Evolutionary conservation across 2,113 vertebrate genomes (phyloP).

Genomic region (Mesembrinibis cayennensis): DNA sequence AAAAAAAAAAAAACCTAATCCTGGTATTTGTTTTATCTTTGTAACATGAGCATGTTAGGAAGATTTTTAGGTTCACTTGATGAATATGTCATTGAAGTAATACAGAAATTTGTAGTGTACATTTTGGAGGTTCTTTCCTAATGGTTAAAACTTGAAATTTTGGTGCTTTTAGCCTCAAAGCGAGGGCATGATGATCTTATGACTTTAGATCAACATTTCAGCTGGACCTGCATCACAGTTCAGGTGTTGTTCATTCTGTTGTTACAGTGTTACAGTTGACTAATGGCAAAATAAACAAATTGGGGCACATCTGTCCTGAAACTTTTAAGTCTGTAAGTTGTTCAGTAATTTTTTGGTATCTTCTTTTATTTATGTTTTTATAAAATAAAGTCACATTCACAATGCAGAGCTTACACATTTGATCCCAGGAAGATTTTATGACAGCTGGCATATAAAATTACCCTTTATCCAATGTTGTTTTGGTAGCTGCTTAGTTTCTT

Average conservation of each 20-base stretch:
- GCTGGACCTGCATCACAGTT: background rate
- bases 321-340: background rate
- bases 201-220: background rate
- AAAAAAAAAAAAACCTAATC: background rate
- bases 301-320: background rate
- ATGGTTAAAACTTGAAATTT: background rate
- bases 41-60: background rate
- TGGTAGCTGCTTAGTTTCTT: background rate
- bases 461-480: background rate
- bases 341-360: background rate
- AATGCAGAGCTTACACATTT: background rate
- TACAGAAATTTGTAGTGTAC: background rate
- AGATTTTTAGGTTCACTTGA: background rate
- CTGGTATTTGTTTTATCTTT: background rate
- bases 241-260: background rate
- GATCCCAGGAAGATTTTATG: background rate
- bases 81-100: background rate
- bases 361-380: background rate
- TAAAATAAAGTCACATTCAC: background rate
- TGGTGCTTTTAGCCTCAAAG: background rate
- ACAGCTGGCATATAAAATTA: background rate
- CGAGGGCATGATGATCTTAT: background rate
- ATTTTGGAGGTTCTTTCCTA: background rate
- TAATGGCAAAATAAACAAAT: background rate
- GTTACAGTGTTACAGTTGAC: background rate